These are phyloP conservation scores for Hyalella azteca DNA, from an alignment of 2,888 invertebrate genomes.

Conservation along the genomic window DNA sequence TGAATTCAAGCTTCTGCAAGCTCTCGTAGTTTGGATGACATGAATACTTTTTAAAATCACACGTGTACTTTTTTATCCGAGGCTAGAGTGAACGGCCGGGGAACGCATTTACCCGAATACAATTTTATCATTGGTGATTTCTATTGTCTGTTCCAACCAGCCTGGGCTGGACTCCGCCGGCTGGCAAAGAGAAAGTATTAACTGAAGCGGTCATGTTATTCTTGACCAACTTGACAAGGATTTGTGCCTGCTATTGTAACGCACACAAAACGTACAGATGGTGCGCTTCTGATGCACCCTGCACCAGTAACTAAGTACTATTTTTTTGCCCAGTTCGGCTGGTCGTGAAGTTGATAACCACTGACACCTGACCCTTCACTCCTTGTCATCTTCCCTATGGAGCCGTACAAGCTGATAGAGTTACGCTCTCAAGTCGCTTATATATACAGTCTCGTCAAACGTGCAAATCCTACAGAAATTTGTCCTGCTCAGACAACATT, in stretches of 20 bases:
- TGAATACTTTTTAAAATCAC: not conserved
- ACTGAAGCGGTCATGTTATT: constrained; percentile 8
- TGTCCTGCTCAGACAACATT: too few relatives aligned
- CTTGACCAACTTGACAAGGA: constrained; percentile 8
- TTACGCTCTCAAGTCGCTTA: too few relatives aligned
- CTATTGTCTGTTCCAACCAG: not conserved
- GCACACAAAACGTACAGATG: too few relatives aligned
- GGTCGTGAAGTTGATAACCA: not conserved
- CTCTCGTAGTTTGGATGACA: not conserved
- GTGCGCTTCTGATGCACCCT: not conserved
- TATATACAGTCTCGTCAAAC: too few relatives aligned
- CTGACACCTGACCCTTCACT: not conserved
- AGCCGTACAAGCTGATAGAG: not conserved
- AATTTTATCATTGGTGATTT: not conserved
- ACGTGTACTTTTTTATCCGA: not conserved
- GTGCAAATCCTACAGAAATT: too few relatives aligned
- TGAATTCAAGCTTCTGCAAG: not conserved
- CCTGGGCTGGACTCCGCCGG: constrained; percentile 5
- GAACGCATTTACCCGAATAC: not conserved
- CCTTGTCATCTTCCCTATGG: not conserved
- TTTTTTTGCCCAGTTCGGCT: not conserved
- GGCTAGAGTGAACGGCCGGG: not conserved
- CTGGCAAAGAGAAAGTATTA: constrained; percentile 4
- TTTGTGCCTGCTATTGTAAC: too few relatives aligned
- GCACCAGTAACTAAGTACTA: not conserved